Percentiles rank a stretch among this genome's conserved stretches.
Evolutionary conservation across 2,888 invertebrate genomes (phyloP).

Genomic region (Tenthredo notha): DNA sequence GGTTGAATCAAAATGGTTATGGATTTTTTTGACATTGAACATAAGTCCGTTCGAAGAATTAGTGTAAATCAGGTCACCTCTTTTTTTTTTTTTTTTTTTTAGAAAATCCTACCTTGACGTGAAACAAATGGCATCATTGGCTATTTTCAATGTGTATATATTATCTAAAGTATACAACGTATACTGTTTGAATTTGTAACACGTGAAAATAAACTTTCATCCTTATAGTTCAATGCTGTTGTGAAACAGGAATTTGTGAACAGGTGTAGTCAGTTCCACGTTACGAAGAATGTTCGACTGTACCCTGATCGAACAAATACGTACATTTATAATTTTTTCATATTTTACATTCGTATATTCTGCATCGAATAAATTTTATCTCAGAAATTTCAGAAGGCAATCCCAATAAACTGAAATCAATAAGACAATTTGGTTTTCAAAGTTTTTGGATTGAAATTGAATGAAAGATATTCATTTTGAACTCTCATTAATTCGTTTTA

Average conservation of each 20-base stretch:
- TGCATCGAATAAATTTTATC: background rate
- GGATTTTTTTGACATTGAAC: background rate
- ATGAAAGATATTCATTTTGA: background rate
- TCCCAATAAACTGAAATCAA: background rate
- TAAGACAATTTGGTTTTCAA: background rate
- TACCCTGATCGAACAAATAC: background rate
- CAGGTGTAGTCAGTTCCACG: background rate
- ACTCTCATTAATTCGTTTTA: background rate
- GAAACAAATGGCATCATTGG: background rate
- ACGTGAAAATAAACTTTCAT: conserved; percentile 29
- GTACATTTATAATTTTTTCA: background rate
- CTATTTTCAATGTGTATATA: background rate
- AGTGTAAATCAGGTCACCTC: background rate
- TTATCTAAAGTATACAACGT: background rate
- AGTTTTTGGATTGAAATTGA: background rate
- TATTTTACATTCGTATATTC: background rate
- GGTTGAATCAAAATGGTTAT: background rate
- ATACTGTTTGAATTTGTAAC: conserved; percentile 8
- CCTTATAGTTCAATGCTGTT: conserved; percentile 14
- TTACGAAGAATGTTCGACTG: background rate
- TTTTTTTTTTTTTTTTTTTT: background rate
- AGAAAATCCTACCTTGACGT: background rate
- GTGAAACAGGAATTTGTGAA: conserved; percentile 12
- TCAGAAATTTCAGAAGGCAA: background rate
- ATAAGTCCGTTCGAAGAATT: background rate